Percentiles rank a stretch among this genome's conserved stretches.
Conservation (phyloP, 2,113 vertebrate genomes). For the Hippopotamus amphibius region DNA sequence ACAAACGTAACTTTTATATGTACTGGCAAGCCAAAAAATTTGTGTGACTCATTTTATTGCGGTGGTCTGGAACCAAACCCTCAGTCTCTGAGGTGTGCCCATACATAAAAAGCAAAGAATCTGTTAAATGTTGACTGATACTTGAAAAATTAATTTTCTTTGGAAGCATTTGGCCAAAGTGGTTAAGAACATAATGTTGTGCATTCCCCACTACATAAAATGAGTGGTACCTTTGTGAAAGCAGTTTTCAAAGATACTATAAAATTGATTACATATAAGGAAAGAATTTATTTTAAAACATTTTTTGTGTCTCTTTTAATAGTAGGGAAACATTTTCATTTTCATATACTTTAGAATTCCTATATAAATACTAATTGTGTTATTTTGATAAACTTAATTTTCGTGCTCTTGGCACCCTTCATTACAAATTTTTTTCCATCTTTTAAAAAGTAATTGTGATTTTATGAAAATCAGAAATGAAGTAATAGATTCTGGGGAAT, state of each 20-base stretch:
- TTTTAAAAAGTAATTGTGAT: not conserved
- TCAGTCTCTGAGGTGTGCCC: not conserved
- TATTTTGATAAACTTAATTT: conserved; percentile 32
- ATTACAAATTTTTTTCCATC: conserved; percentile 26
- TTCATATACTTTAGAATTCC: not conserved
- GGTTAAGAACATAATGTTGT: not conserved
- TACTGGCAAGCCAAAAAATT: not conserved
- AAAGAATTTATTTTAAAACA: not conserved
- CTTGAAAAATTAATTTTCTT: conserved; percentile 13
- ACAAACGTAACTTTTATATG: not conserved
- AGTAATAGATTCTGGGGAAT: not conserved
- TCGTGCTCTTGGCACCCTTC: not conserved
- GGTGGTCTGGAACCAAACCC: not conserved
- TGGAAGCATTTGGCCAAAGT: not conserved
- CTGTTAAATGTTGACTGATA: not conserved
- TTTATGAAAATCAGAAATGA: not conserved
- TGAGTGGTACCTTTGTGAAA: conserved; percentile 16
- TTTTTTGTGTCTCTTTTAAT: conserved; percentile 18
- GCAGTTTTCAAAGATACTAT: not conserved
- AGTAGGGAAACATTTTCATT: not conserved
- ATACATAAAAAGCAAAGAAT: not conserved
- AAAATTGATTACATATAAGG: conserved; percentile 22
- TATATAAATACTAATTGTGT: conserved; percentile 27
- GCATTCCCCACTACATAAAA: not conserved
- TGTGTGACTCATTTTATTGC: not conserved